Percentiles rank a stretch among this genome's conserved stretches.
These are phyloP conservation scores for Odontamblyopus lacepedii DNA, from an alignment of 2,797 vertebrate genomes.

Conservation along the genomic window DNA sequence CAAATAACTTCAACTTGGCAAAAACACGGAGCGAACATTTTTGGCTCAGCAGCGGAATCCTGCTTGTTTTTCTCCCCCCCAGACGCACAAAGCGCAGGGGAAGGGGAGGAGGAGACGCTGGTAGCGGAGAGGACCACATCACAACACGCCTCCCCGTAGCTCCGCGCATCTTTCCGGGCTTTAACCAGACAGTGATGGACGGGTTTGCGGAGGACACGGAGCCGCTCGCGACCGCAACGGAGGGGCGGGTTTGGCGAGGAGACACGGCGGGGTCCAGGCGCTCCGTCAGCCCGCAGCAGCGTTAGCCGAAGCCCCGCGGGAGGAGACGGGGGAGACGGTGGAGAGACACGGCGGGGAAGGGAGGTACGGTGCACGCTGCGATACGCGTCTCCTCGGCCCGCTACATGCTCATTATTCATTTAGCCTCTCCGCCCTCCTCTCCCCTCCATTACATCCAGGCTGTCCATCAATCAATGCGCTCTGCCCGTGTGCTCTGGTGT, in stretches of 20 bases:
- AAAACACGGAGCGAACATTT: neutral
- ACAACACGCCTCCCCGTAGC: neutral
- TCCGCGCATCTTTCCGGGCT: neutral
- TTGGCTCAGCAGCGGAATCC: neutral
- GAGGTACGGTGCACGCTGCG: constrained; percentile 52
- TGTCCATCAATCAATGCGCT: constrained; percentile 11
- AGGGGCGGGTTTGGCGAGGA: constrained; percentile 72
- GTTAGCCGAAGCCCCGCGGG: constrained; percentile 40
- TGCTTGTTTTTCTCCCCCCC: neutral
- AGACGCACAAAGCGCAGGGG: neutral
- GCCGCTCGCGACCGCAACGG: constrained; percentile 1
- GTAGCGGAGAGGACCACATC: neutral
- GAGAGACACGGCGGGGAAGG: constrained; percentile 6
- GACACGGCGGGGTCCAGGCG: constrained; percentile 59
- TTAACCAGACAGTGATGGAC: constrained; percentile 4
- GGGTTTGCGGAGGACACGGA: neutral
- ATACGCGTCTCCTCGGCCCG: constrained; percentile 41
- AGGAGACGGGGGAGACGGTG: constrained; percentile 22
- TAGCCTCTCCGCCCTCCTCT: constrained; percentile 53
- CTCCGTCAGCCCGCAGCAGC: constrained; percentile 50
- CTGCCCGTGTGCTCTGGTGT: neutral
- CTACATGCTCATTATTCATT: constrained; percentile 67
- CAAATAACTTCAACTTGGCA: neutral
- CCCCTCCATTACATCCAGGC: constrained; percentile 43
- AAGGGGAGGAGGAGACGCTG: neutral